A percentile compares a stretch with the other conserved stretches of the same genome.
Conservation (phyloP, 2,888 invertebrate species). For the Sarcophaga rosellei region DNA sequence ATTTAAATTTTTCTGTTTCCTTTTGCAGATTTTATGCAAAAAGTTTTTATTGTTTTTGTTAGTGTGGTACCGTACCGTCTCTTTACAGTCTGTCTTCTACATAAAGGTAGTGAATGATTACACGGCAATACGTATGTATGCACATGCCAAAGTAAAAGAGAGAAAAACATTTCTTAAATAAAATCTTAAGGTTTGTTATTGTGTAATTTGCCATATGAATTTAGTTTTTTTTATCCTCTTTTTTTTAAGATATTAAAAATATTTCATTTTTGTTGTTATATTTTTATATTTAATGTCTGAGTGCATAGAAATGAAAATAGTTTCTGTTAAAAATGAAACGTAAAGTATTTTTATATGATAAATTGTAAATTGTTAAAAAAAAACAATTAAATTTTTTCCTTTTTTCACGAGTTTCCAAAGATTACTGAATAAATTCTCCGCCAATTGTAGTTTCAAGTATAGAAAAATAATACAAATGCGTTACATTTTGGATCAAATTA, state of each 20-base stretch:
- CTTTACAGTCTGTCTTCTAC: too few species aligned
- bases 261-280: neutral
- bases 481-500: too few species aligned
- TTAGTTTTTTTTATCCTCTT: neutral
- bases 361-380: too few species aligned
- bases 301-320: neutral
- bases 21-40: neutral
- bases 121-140: neutral
- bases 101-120: constrained; percentile 1
- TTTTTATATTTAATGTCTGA: too few species aligned
- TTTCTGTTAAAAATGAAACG: neutral
- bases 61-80: neutral
- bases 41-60: neutral
- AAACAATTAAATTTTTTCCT: too few species aligned
- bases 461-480: too few species aligned
- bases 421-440: too few species aligned
- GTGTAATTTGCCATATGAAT: constrained; percentile 25
- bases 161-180: neutral
- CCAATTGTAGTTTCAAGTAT: too few species aligned
- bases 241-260: neutral
- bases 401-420: too few species aligned
- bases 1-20: neutral
- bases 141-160: neutral
- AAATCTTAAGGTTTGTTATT: constrained; percentile 29
- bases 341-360: neutral